Conservation (phyloP, 2,113 vertebrate genomes). For the Pseudonaja textilis region DNA sequence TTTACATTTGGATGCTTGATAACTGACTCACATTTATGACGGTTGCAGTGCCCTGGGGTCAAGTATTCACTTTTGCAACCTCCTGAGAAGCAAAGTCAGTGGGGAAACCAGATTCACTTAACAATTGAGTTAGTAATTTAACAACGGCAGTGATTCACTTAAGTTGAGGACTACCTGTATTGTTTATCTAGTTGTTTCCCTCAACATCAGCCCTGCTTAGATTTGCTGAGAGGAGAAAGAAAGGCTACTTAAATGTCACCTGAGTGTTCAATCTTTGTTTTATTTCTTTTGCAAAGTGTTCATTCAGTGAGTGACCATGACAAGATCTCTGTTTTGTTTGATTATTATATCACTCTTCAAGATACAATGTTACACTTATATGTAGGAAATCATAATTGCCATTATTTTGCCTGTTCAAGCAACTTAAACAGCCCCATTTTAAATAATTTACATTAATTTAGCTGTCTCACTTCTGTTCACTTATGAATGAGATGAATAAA, state of each 20-base stretch:
- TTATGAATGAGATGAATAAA: background rate
- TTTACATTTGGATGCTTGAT: too few species aligned
- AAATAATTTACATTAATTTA: background rate
- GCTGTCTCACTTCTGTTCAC: background rate
- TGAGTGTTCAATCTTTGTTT: background rate
- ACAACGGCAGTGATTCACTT: too few species aligned
- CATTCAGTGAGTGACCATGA: background rate
- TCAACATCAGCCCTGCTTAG: background rate
- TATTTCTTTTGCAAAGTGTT: background rate
- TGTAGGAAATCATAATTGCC: background rate
- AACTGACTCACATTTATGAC: too few species aligned
- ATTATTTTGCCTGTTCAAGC: background rate
- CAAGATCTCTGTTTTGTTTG: background rate
- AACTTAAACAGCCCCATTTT: background rate
- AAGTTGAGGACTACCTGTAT: background rate
- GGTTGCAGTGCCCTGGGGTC: too few species aligned
- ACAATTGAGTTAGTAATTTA: too few species aligned
- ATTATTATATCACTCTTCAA: background rate
- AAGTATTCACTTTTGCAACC: too few species aligned
- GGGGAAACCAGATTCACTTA: too few species aligned
- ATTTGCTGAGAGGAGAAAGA: background rate
- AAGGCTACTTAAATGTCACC: background rate
- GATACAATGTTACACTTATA: background rate
- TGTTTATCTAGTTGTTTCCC: background rate
- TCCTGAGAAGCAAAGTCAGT: too few species aligned